Evolutionary conservation across 2,113 vertebrate genomes (phyloP).

Genomic region (Mola mola): DNA sequence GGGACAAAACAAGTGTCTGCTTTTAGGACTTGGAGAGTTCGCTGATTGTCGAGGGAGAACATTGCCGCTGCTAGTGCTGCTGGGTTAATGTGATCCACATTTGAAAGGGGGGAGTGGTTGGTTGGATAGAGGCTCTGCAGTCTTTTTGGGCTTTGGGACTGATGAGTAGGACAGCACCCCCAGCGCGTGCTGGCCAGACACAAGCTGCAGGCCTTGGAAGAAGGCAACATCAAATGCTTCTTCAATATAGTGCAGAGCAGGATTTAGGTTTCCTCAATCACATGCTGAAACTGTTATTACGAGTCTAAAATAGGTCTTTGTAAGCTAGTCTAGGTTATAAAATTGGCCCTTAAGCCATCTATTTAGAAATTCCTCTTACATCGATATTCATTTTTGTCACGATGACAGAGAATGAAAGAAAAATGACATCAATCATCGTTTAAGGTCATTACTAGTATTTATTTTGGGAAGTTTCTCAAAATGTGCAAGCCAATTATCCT

Average conservation of each 20-base stretch:
- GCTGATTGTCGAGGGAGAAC: conserved; percentile 69
- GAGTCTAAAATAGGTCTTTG: conserved; percentile 43
- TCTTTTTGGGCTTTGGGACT: conserved; percentile 55
- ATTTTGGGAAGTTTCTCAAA: conserved; percentile 38
- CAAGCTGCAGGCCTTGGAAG: conserved; percentile 48
- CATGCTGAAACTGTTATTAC: conserved; percentile 52
- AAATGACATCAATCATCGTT: conserved; percentile 51
- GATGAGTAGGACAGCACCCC: conserved; percentile 68
- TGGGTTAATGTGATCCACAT: conserved; percentile 79
- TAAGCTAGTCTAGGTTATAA: conserved; percentile 42
- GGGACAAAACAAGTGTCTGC: conserved; percentile 60
- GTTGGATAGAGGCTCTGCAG: conserved; percentile 47
- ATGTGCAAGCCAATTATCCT: conserved; percentile 23
- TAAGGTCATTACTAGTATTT: conserved; percentile 30
- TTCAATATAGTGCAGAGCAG: conserved; percentile 17
- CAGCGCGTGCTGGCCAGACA: conserved; percentile 56
- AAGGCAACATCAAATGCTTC: conserved; percentile 42
- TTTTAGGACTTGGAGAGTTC: conserved; percentile 66
- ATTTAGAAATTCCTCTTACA: conserved; percentile 52
- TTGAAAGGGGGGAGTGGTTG: conserved; percentile 49
- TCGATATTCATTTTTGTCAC: conserved; percentile 50
- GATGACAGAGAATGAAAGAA: conserved; percentile 37
- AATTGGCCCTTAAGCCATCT: conserved; percentile 37
- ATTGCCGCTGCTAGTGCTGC: conserved; percentile 56
- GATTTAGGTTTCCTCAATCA: conserved; percentile 47